A percentile compares a stretch with the other conserved stretches of the same genome.
Conservation (phyloP, 2,113 vertebrate species). For the Pithys albifrons region DNA sequence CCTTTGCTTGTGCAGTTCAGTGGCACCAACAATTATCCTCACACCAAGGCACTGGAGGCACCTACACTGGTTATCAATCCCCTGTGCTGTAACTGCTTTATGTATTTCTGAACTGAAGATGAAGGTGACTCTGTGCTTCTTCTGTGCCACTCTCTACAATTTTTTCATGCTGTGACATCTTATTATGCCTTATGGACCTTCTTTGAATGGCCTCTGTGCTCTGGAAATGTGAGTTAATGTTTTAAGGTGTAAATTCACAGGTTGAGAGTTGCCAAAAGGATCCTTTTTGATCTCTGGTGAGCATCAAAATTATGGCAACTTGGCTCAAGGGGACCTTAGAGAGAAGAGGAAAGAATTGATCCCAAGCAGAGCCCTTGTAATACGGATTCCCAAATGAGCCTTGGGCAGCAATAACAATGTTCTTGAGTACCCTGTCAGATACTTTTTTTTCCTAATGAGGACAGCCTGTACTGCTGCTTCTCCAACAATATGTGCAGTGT, state of each 20-base stretch:
- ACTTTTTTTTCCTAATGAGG: background rate
- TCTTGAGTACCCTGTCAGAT: background rate
- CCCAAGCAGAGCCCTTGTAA: background rate
- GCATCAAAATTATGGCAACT: background rate
- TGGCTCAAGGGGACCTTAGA: background rate
- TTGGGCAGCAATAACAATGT: background rate
- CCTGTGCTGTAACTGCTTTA: fast-evolving
- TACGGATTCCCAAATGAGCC: background rate
- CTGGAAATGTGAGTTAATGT: background rate
- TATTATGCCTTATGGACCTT: background rate
- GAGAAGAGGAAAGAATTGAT: background rate
- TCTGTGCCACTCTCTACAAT: background rate
- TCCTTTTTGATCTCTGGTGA: background rate
- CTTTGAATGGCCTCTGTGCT: background rate
- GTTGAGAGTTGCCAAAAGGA: background rate
- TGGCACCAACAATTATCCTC: background rate
- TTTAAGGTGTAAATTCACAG: background rate
- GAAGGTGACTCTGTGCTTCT: background rate
- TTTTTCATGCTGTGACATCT: background rate
- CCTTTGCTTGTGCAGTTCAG: background rate
- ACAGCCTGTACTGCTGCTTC: background rate
- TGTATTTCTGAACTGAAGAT: background rate
- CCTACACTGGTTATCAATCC: background rate
- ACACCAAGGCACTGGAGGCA: background rate
- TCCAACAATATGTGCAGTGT: background rate